These are phyloP conservation scores for Strix uralensis DNA, from an alignment of 2,113 vertebrate species.

Conservation along the genomic window DNA sequence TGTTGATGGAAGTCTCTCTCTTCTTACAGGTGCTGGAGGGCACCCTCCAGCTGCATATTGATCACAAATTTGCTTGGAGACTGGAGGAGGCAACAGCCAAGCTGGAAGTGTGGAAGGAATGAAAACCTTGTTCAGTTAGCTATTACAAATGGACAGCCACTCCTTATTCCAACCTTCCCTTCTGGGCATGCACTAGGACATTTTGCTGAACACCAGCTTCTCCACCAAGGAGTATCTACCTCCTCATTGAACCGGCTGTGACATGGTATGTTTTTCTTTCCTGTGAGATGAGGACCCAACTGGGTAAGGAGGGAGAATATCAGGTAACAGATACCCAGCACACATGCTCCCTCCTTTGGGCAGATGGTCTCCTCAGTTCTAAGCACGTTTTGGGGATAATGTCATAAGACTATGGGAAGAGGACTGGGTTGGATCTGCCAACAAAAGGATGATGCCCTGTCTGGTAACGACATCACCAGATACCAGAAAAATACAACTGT, in stretches of 20 bases:
- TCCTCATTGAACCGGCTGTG: fast-evolving
- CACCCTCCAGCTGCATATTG: background rate
- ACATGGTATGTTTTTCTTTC: background rate
- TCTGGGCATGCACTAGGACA: background rate
- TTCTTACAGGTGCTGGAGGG: background rate
- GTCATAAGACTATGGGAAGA: background rate
- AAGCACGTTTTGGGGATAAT: background rate
- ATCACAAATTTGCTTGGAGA: background rate
- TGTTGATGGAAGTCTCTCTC: background rate
- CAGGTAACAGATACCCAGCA: background rate
- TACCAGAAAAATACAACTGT: background rate
- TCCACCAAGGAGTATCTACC: background rate
- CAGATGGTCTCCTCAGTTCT: background rate
- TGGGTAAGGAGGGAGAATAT: background rate
- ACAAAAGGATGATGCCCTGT: background rate
- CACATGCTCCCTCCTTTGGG: background rate
- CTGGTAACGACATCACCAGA: background rate
- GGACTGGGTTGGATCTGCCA: background rate
- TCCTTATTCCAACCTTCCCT: background rate
- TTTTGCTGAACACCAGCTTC: background rate
- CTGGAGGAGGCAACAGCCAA: background rate
- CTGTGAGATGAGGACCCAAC: background rate
- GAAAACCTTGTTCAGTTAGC: background rate
- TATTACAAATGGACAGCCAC: background rate
- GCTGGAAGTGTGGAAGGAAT: background rate